Conservation (phyloP, 2,113 vertebrate genomes). For the Motacilla tschutschensis region DNA sequence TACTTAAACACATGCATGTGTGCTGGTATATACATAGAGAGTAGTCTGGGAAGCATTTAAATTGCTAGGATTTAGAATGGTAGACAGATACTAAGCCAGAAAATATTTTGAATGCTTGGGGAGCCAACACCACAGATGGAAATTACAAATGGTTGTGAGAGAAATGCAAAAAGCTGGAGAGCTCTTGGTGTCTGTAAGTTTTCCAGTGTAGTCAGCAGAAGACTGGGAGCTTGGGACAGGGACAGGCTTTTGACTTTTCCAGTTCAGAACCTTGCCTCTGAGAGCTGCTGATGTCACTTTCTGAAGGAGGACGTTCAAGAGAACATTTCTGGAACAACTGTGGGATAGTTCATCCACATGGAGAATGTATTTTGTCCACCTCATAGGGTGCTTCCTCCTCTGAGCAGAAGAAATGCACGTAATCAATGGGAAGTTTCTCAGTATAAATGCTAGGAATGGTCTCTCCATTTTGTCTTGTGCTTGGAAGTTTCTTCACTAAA, state of each 20-base stretch:
- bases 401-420: neutral
- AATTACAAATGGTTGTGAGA: neutral
- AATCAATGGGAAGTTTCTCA: neutral
- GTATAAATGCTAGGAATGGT: neutral
- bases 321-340: neutral
- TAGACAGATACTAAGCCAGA: neutral
- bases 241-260: neutral
- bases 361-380: neutral
- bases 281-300: neutral
- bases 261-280: neutral
- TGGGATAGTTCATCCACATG: neutral
- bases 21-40: neutral
- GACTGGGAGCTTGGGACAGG: neutral
- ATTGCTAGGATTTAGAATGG: neutral
- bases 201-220: neutral
- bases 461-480: neutral
- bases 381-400: neutral
- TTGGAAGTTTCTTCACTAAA: neutral
- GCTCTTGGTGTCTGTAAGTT: neutral
- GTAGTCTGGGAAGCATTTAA: neutral
- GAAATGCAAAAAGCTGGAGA: neutral
- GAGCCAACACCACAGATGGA: neutral
- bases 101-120: neutral
- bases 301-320: rapidly evolving
- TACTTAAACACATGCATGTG: neutral